These are phyloP conservation scores for Dissostichus mawsoni DNA, from an alignment of 2,113 vertebrate genomes.

Conservation along the genomic window DNA sequence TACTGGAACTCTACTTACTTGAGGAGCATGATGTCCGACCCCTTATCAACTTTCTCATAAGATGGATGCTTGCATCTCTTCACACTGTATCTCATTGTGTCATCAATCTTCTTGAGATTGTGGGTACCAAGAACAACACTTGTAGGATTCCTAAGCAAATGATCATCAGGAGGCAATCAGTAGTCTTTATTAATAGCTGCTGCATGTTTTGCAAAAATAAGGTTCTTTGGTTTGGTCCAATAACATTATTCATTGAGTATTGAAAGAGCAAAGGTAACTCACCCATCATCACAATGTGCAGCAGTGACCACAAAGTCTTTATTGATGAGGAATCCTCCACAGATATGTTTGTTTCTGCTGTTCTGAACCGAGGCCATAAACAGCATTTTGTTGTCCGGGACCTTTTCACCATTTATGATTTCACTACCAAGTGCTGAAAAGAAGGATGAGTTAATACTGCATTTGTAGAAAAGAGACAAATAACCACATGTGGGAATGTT, in stretches of 20 bases:
- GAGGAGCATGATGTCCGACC: slow-evolving; percentile 81
- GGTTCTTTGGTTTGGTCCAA: too few relatives aligned
- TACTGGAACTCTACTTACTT: slow-evolving; percentile 58
- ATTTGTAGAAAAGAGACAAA: background rate
- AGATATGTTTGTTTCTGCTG: slow-evolving; percentile 40
- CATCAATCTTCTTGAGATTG: slow-evolving; percentile 50
- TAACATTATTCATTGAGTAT: too few relatives aligned
- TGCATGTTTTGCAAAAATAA: too few relatives aligned
- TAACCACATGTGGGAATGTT: background rate
- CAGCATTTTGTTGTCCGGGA: slow-evolving; percentile 62
- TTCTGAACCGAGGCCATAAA: slow-evolving; percentile 80
- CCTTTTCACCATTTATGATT: slow-evolving; percentile 81
- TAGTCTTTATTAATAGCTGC: background rate
- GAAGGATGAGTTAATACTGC: background rate
- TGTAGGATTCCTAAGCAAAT: slow-evolving; percentile 10
- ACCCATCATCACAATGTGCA: too few relatives aligned
- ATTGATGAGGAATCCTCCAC: slow-evolving; percentile 80
- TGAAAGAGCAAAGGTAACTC: too few relatives aligned
- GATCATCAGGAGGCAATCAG: background rate
- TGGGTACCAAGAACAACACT: slow-evolving; percentile 75
- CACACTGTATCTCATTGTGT: slow-evolving; percentile 43
- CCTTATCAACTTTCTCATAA: background rate
- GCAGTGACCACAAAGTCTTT: slow-evolving; percentile 67
- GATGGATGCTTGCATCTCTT: slow-evolving; percentile 23
- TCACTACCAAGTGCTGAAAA: slow-evolving; percentile 36